A percentile compares a stretch with the other conserved stretches of the same genome.
Conservation (phyloP, 2,797 vertebrate species). For the Avahi laniger region DNA sequence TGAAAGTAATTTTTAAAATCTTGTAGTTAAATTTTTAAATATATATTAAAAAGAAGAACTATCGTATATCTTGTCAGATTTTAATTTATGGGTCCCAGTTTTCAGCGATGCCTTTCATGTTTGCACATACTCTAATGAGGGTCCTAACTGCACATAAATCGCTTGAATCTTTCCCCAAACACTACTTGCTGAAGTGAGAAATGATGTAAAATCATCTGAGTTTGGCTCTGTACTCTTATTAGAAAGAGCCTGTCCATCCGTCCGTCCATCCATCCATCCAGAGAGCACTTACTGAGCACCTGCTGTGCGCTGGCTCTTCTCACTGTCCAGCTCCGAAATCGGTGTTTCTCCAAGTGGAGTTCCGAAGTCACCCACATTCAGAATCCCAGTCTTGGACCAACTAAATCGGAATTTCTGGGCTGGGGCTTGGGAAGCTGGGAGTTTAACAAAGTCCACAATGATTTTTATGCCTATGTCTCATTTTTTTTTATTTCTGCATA, state of each 20-base stretch:
- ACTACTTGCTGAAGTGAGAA: neutral
- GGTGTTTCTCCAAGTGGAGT: neutral
- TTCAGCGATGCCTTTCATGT: neutral
- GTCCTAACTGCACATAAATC: neutral
- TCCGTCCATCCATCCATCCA: neutral
- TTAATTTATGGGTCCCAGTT: neutral
- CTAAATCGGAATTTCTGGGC: neutral
- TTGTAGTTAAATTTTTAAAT: neutral
- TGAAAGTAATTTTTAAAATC: neutral
- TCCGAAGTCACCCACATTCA: too few relatives aligned
- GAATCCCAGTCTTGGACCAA: neutral
- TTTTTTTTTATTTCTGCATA: too few relatives aligned
- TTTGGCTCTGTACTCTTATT: neutral
- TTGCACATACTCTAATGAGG: neutral
- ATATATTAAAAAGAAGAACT: neutral
- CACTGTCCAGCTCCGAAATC: neutral
- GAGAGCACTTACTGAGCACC: neutral
- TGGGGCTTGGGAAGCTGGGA: neutral
- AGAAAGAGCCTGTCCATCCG: neutral
- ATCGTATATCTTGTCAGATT: neutral
- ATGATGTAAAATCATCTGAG: neutral
- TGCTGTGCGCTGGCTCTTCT: neutral
- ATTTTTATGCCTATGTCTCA: accelerated
- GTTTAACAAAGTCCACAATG: neutral
- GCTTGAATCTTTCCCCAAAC: neutral